A percentile compares a stretch with the other conserved stretches of the same genome.
Evolutionary conservation across 2,797 vertebrate genomes (phyloP).

Genomic region (Crenuchus spilurus): DNA sequence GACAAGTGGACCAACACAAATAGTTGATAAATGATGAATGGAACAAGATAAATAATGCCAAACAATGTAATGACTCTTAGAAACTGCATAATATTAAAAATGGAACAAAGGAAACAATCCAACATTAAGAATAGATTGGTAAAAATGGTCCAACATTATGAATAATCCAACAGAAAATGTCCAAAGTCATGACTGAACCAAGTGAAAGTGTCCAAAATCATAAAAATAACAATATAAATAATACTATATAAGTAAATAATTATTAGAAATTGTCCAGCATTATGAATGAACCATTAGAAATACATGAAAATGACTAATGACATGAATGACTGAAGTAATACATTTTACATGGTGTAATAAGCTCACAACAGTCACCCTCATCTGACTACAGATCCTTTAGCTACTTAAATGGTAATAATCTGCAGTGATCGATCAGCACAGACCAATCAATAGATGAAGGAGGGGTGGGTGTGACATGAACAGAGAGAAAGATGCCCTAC

Average conservation of each 20-base stretch:
- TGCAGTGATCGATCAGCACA: conserved; percentile 80
- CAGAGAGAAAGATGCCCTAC: no score
- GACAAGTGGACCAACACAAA: no score
- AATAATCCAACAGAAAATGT: neutral
- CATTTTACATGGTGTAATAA: no score
- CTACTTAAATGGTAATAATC: conserved; percentile 84
- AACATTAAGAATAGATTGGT: neutral
- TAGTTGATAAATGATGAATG: no score
- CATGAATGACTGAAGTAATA: no score
- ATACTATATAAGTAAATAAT: neutral
- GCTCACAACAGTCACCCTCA: neutral
- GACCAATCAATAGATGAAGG: conserved; percentile 76
- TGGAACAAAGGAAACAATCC: neutral
- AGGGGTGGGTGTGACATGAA: conserved; percentile 41
- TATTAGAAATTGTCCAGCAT: no score
- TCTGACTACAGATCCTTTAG: no score
- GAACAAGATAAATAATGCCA: no score
- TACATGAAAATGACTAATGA: no score
- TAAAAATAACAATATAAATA: neutral
- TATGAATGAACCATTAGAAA: no score
- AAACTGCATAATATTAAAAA: neutral
- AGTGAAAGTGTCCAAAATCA: neutral
- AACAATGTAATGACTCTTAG: no score
- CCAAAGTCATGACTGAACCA: neutral
- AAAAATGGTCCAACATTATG: neutral